phyloP scores from a whole-genome alignment of 92 coral and sea anemone species.

The Umimayanthus kanabou region DNA sequence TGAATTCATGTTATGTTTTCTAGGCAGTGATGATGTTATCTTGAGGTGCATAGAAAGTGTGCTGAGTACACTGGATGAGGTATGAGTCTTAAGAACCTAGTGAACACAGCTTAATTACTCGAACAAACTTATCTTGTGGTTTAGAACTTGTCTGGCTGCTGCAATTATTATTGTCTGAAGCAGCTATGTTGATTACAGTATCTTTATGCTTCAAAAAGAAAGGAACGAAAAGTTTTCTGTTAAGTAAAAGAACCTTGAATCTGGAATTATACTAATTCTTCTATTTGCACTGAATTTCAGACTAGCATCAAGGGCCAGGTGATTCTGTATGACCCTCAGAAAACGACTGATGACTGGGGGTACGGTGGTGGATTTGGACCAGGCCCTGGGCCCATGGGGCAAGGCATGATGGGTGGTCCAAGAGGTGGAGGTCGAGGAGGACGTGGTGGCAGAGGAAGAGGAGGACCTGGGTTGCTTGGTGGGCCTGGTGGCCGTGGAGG shows the following conservation, averaged over 20 bases:
- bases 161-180: too few relatives aligned
- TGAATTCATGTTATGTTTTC: not conserved
- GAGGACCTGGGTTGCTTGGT: slow-evolving; percentile 63
- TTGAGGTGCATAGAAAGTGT: slow-evolving; percentile 46
- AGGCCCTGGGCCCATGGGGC: slow-evolving; percentile 43
- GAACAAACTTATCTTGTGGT: not conserved
- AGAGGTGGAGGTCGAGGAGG: slow-evolving; percentile 70
- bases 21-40: slow-evolving; percentile 61
- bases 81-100: not conserved
- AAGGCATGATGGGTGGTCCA: slow-evolving; percentile 58
- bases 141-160: too few relatives aligned
- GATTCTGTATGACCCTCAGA: slow-evolving; percentile 83
- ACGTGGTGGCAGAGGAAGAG: slow-evolving; percentile 66
- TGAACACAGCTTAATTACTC: too few relatives aligned
- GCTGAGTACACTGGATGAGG: slow-evolving; percentile 52
- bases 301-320: slow-evolving; percentile 87
- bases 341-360: slow-evolving; percentile 67
- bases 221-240: not conserved
- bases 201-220: too few relatives aligned
- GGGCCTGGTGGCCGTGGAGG: slow-evolving; percentile 68
- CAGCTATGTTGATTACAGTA: too few relatives aligned
- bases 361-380: slow-evolving; percentile 67
- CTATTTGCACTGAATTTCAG: slow-evolving; percentile 30
- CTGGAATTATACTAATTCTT: not conserved
- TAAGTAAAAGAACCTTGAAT: not conserved